Base-by-base conservation (phyloP, 2,888 invertebrate species). In the Tachystola acroxantha region DNA sequence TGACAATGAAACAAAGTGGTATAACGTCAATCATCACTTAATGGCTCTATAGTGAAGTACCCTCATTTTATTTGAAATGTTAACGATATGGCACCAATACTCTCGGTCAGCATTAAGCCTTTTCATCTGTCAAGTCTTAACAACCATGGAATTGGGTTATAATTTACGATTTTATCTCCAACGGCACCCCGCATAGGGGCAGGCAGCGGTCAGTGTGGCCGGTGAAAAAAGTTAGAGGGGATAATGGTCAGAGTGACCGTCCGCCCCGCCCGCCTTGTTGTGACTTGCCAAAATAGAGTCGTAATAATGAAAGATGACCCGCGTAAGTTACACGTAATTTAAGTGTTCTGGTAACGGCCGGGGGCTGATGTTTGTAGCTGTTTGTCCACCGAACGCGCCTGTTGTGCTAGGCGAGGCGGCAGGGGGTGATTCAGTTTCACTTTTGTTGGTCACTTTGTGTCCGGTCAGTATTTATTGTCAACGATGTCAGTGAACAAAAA, bases 101-200 rank as follows among this genome's bases (percentile, higher is more conserved):
- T 73, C 66, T 49, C 56, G 53, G 56, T 58, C 73, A 67, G 64
- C 72, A 67, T 67, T 71, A 78, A 78, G 74, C 81, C 85, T 85
- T 86, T 86, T 86, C 82, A 85, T 85, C 82, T 86, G 85, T 85
- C 86, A 82, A 76, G 69, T 70, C 64, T 73, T 80, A 82, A 84
- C 82, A 80, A 67, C 80, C 72, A 69, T 73, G 75, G 79, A 84
- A 86, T 84, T 84, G 85, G 85, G 82, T 81, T 82, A 81, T 86
- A 85, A 86, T 86, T 86, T 86, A 86, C 76, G 82, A 86, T 85
- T 80, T 84, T 84, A 86, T 86, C 85, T 81, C 71, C 57, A 38
- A 57, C 54, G 70, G 70, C 70, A 73, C 77, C 75, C 75, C 61
- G 69, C 76, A 85, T 84, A 76, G 81, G 85, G 85, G 85, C 74